A percentile compares a stretch with the other conserved stretches of the same genome.
Conservation (phyloP, 2,113 vertebrate species). For the Dromaius novaehollandiae region DNA sequence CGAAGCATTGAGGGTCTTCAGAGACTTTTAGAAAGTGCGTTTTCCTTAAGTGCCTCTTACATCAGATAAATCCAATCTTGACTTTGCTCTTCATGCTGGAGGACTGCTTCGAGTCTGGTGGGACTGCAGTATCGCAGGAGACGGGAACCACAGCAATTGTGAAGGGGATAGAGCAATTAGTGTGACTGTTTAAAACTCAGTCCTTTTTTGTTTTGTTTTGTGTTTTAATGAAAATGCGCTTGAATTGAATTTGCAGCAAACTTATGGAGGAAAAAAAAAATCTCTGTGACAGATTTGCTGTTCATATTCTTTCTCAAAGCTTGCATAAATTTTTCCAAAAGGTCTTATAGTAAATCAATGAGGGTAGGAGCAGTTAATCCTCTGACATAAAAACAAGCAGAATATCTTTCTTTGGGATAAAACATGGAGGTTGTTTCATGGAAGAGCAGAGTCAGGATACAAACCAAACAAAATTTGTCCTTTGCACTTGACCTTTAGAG, state of each 20-base stretch:
- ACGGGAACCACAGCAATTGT: background rate
- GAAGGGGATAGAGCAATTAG: background rate
- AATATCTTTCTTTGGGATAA: slow-evolving; percentile 24
- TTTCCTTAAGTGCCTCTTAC: slow-evolving; percentile 19
- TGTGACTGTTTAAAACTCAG: background rate
- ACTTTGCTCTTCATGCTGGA: background rate
- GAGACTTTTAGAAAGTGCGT: background rate
- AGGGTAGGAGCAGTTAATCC: slow-evolving; percentile 30
- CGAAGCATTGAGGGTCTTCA: background rate
- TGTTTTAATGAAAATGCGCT: background rate
- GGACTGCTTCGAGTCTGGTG: background rate
- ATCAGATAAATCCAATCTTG: slow-evolving; percentile 10
- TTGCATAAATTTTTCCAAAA: slow-evolving; percentile 14
- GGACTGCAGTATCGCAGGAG: background rate
- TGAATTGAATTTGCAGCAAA: background rate
- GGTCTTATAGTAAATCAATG: background rate
- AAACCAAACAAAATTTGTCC: slow-evolving; percentile 42
- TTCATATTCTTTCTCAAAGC: background rate
- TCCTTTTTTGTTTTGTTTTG: background rate
- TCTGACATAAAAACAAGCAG: slow-evolving; percentile 16
- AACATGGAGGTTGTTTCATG: background rate
- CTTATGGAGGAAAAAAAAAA: background rate
- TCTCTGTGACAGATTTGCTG: background rate
- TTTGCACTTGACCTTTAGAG: slow-evolving; percentile 58
- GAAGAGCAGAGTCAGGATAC: background rate